Evolutionary conservation across 2,888 invertebrate genomes (phyloP).

Genomic region (Cactoblastis cactorum): DNA sequence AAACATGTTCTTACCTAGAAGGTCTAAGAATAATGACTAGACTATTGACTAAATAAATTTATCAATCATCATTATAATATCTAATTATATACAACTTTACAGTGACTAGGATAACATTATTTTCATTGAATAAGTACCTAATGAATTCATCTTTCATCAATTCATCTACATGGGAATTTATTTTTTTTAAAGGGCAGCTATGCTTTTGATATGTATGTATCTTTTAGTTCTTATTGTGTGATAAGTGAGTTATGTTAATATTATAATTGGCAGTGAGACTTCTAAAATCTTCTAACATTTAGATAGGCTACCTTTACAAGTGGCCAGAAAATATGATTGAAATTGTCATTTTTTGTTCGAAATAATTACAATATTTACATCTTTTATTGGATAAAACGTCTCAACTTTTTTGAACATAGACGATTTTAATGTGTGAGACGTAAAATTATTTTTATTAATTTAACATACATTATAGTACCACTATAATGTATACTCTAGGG

Average conservation of each 20-base stretch:
- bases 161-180: background rate
- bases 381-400: too few species aligned
- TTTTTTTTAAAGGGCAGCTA: background rate
- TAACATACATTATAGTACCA: too few species aligned
- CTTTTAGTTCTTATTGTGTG: background rate
- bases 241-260: background rate
- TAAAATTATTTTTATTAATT: too few species aligned
- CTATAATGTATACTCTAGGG: too few species aligned
- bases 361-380: too few species aligned
- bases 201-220: conserved; percentile 1
- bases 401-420: too few species aligned
- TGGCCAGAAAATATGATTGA: too few species aligned
- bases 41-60: background rate
- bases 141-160: background rate
- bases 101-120: conserved; percentile 27
- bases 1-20: too few species aligned
- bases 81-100: conserved; percentile 35
- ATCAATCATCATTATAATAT: background rate
- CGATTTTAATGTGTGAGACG: too few species aligned
- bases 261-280: background rate
- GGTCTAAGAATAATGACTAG: background rate
- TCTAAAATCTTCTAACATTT: background rate
- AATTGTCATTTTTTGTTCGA: too few species aligned
- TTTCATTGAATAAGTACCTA: background rate
- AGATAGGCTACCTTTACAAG: too few species aligned